These are phyloP conservation scores for Venustoraphidia nigricollis DNA, from an alignment of 2,888 invertebrate genomes.

Conservation along the genomic window DNA sequence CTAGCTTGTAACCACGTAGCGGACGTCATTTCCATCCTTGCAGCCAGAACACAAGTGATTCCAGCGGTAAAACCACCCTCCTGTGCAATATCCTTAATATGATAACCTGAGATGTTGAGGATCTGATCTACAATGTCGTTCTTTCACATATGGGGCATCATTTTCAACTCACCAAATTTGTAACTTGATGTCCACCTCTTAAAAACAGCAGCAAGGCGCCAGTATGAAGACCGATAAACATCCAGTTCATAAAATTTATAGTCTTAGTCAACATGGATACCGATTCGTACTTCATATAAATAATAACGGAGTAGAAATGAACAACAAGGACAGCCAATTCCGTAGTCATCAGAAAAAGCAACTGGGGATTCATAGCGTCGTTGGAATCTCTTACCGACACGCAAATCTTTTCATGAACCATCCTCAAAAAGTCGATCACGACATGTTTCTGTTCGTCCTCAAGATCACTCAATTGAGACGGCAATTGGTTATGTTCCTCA, in stretches of 20 bases:
- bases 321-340: conserved; percentile 24
- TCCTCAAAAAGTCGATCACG: conserved; percentile 22
- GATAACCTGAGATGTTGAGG: no score
- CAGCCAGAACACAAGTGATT: no score
- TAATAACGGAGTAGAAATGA: conserved; percentile 25
- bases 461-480: background rate
- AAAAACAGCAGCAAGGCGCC: conserved; percentile 22
- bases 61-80: no score
- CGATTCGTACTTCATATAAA: conserved; percentile 20
- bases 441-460: conserved; percentile 9
- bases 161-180: conserved; percentile 22
- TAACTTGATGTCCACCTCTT: conserved; percentile 22
- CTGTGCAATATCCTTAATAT: no score
- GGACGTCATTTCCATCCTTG: no score
- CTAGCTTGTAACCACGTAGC: no score
- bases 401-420: conserved; percentile 24
- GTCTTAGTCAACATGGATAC: conserved; percentile 18
- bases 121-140: no score
- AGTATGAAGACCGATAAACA: conserved; percentile 22
- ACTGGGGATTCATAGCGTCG: conserved; percentile 22
- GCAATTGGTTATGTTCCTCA: conserved; percentile 15
- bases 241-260: conserved; percentile 22
- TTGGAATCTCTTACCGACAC: conserved; percentile 21
- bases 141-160: no score
- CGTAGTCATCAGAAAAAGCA: conserved; percentile 21